Conservation (phyloP, 1,140 invertebrate genomes). For the Caenorhabditis brenneri region DNA sequence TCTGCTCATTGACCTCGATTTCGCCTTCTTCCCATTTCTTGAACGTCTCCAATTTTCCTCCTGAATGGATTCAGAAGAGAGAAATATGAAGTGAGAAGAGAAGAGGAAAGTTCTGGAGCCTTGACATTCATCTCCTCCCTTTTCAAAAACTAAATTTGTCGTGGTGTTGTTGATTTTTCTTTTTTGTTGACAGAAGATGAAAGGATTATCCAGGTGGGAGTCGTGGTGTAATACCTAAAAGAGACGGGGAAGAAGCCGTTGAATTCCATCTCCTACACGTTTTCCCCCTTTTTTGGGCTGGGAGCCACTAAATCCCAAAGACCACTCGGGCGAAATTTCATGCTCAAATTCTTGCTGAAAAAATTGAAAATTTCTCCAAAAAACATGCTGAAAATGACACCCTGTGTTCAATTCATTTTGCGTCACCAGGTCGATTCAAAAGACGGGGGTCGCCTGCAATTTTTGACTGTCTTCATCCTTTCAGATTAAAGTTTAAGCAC, state of each 20-base stretch:
- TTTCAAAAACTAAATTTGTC: neutral
- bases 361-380: neutral
- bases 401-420: neutral
- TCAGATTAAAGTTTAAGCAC: neutral
- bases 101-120: neutral
- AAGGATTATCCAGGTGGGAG: constrained; percentile 18
- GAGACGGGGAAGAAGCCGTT: neutral
- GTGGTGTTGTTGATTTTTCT: neutral
- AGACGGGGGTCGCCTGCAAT: neutral
- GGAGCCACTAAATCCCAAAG: neutral
- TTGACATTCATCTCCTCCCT: constrained; percentile 7
- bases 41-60: constrained; percentile 12
- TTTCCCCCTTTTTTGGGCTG: too few relatives aligned
- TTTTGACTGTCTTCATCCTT: neutral
- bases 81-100: too few relatives aligned
- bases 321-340: neutral
- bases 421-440: neutral
- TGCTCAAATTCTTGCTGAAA: neutral
- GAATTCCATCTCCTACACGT: neutral
- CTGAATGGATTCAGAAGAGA: neutral
- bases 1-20: constrained; percentile 9
- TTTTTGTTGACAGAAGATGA: neutral
- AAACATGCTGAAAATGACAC: neutral
- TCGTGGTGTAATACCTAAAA: neutral
- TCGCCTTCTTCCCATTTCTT: neutral